Base-by-base conservation (phyloP, 2,888 invertebrate species). In the Caenorhabditis panamensis region DNA sequence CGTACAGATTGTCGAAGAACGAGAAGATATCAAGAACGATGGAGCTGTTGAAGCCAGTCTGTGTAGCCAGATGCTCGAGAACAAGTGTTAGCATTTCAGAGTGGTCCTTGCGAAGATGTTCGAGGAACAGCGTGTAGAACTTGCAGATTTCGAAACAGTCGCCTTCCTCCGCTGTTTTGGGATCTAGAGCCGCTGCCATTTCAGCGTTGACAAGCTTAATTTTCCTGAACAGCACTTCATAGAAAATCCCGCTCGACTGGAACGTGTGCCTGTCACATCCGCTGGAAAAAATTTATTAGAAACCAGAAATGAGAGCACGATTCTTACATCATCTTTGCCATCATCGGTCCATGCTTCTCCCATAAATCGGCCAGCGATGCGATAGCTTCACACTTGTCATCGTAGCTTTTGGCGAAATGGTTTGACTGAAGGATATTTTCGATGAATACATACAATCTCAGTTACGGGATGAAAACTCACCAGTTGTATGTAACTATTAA, bases 91-190 rank as follows among this genome's bases (percentile, higher is more conserved):
- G 28, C 24, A 47, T 28, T 1, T 18, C 22, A 0, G 61, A 59
- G 4, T 61, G 36, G 2, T 72, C 71, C 49, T 69, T 78, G 13
- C 78, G 41, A 4, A 78, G 37, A 18, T 63, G 49, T 18, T 78
- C 78, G 6, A 78, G 54, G 18, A 47, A 54, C 16, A 72, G 59
- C 4, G 66, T 54, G 36, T 71, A 78, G 28, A 78, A 78, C 54
- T 78, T 78, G 71, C 71, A 71, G 6, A 78, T 78, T 49, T 78
- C 78, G 9, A 78, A 53, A 0, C 36, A 1, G 16, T 78, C 54
- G 28, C 71, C 71, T 4, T 2, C 22, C 8, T 64, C 78, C 5
- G 78, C 78, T 16, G 47, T 28, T 5, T 44, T 53, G 11, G 71
- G 37, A 24, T 78, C 62, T 9, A 78, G 26, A 18, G 58, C 59